Percentiles rank a stretch among this genome's conserved stretches.
phyloP scores from a whole-genome alignment of 2,888 invertebrate species.

The Fissipunctia ypsillon region DNA sequence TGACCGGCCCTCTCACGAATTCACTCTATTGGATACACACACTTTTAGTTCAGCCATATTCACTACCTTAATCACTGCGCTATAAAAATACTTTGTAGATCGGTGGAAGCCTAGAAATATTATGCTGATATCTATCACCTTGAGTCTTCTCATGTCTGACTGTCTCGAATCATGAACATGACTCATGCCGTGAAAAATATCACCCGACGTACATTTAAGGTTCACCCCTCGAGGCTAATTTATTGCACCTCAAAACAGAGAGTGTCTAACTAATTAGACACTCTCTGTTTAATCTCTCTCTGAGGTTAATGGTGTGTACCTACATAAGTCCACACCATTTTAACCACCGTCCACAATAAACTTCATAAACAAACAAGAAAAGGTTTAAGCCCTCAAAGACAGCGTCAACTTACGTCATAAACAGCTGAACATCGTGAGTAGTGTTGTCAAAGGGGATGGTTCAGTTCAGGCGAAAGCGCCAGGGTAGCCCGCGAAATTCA shows the following conservation, averaged over 20 bases:
- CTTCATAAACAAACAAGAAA: slow-evolving; percentile 18
- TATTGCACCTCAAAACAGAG: neutral
- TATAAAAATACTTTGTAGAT: too few species aligned
- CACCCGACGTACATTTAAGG: neutral
- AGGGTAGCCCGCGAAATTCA: too few species aligned
- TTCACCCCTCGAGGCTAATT: neutral
- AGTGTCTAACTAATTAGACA: slow-evolving; percentile 14
- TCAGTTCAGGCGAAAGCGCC: too few species aligned
- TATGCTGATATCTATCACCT: neutral
- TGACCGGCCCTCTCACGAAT: too few species aligned
- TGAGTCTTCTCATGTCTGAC: neutral
- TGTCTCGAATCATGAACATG: too few species aligned
- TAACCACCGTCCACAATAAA: slow-evolving; percentile 10
- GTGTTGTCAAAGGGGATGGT: slow-evolving; percentile 52
- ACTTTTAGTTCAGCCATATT: neutral
- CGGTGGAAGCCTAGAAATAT: neutral
- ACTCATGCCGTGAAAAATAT: too few species aligned
- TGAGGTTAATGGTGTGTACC: too few species aligned
- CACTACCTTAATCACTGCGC: neutral
- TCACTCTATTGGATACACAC: neutral
- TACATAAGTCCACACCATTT: neutral
- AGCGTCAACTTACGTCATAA: slow-evolving; percentile 10
- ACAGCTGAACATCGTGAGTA: slow-evolving; percentile 28
- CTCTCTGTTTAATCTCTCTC: too few species aligned
- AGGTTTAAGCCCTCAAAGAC: neutral